Percentiles rank a stretch among this genome's conserved stretches.
Evolutionary conservation across 1,140 invertebrate genomes (phyloP).

Genomic region (Drosophila pseudoananassae): DNA sequence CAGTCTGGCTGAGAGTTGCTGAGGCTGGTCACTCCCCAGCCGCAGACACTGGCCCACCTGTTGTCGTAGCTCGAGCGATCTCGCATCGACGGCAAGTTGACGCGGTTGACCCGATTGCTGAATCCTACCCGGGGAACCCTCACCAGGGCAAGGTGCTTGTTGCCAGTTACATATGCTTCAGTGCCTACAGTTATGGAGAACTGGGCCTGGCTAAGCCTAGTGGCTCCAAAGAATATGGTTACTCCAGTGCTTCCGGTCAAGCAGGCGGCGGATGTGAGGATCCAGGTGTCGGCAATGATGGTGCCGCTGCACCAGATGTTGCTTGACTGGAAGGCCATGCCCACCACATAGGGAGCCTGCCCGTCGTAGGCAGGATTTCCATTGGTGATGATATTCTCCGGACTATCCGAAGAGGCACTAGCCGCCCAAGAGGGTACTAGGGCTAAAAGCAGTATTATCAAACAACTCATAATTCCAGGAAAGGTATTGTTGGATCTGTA

Average conservation of each 20-base stretch:
- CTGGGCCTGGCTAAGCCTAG: conserved; percentile 15
- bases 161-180: conserved; percentile 28
- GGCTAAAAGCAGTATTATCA: conserved; percentile 1
- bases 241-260: conserved; percentile 25
- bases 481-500: neutral
- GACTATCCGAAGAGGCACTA: neutral
- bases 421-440: neutral
- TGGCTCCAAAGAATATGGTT: conserved; percentile 73
- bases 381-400: conserved; percentile 43
- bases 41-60: conserved; percentile 30
- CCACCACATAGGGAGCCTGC: conserved; percentile 85
- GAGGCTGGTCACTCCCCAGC: conserved; percentile 51
- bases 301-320: conserved; percentile 55
- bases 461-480: conserved; percentile 13
- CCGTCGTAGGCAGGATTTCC: conserved; percentile 28
- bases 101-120: conserved; percentile 20
- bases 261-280: conserved; percentile 47
- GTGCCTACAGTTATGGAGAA: conserved; percentile 23
- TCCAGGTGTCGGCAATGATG: conserved; percentile 58
- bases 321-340: conserved; percentile 59
- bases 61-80: conserved; percentile 31
- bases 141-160: conserved; percentile 48
- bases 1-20: conserved; percentile 9
- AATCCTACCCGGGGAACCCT: conserved; percentile 40
- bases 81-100: conserved; percentile 21